A percentile compares a stretch with the other conserved stretches of the same genome.
Evolutionary conservation across 1,140 invertebrate species (phyloP).

Genomic region (Penaeus chinensis): DNA sequence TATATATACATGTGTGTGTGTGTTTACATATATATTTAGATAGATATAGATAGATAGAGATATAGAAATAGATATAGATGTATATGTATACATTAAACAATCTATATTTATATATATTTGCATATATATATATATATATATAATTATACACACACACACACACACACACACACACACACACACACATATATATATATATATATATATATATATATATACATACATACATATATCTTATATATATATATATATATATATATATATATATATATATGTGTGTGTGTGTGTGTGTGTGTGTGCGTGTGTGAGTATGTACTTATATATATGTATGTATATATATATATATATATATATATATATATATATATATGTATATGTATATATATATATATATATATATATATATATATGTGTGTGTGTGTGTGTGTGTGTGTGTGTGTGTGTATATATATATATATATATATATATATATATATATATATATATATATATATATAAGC

Average conservation of each 20-base stretch:
- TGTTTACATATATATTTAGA: not conserved
- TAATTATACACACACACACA: not conserved
- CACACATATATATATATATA: not conserved
- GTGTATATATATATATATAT: not conserved
- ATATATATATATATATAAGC: not conserved
- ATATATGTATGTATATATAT: not conserved
- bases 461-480: not conserved
- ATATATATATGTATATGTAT: not conserved
- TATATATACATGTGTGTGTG: not conserved
- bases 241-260: not conserved
- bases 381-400: not conserved
- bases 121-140: constrained; percentile 12
- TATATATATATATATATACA: not conserved
- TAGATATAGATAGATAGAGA: not conserved
- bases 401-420: not conserved
- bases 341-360: not conserved
- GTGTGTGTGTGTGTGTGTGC: not conserved
- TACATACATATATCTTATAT: not conserved
- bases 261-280: not conserved
- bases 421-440: not conserved
- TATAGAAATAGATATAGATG: not conserved
- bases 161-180: not conserved
- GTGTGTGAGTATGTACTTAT: not conserved
- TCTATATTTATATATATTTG: not conserved
- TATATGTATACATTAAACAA: not conserved